Base-by-base conservation (phyloP, 2,797 vertebrate genomes). In the Lateolabrax maculatus region DNA sequence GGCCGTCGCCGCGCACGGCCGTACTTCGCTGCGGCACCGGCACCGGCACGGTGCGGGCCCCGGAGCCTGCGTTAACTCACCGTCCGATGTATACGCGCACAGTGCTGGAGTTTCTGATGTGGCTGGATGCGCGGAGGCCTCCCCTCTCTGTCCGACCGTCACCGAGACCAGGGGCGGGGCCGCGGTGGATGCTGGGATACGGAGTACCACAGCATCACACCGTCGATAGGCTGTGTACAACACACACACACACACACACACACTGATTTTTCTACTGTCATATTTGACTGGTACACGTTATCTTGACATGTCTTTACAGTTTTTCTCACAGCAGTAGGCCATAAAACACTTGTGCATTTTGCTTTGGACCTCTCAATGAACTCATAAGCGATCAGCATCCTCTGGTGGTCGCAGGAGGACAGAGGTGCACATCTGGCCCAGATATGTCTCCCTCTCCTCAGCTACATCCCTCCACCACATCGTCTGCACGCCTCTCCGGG, bases 151-250 rank as follows among this genome's bases (percentile, higher is more conserved):
- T 65, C 71, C 10, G 75, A 68, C 71, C 10, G 66, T 68, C 77
- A 58, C 23, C 10, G 61, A 71, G 80, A 75, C 21, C 29, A 69
- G 75, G 69, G 75, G 67, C 48, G 58, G 57, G 29, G 77, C 68
- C 85, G 89, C 79, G 39, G 61, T 87, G 92, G 56, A 85, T 84
- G 83, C 74, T 83, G 92, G 92, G 93, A 93, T 67, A 80, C 36
- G 9, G 72, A 83, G 84, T 88, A 27, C 55, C 27, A 34, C 43
- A 34, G 4, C 31, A 34, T 34, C 31, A 34, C 31, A n/a, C n/a
- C n/a, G n/a, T n/a, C n/a, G n/a, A n/a, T n/a, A 4, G 31, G 31
- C 31, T 6, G 6, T 6, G 6, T 6, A 34, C 31, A 34, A 34
- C 31, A 34, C 31, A 34, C 31, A 34, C 31, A 34, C 31, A 34